Percentiles rank a stretch among this genome's conserved stretches.
phyloP scores from a whole-genome alignment of 2,113 vertebrate species.

The Miniopterus natalensis region DNA sequence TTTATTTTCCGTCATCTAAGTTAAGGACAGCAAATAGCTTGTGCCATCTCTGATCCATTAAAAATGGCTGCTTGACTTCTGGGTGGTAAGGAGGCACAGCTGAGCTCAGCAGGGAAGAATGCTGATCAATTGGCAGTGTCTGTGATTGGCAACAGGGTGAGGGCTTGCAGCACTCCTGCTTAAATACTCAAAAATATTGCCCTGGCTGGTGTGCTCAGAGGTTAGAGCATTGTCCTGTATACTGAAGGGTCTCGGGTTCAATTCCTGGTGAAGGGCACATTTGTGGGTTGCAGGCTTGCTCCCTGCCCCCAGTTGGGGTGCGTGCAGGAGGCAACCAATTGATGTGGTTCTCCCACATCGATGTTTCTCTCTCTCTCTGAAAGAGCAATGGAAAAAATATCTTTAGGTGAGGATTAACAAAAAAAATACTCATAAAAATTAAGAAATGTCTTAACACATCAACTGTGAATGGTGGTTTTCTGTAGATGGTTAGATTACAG shows the following conservation, averaged over 20 bases:
- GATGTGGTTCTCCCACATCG: too few species aligned
- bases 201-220: too few species aligned
- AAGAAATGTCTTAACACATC: neutral
- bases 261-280: too few species aligned
- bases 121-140: neutral
- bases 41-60: neutral
- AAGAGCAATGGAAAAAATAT: too few species aligned
- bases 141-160: neutral
- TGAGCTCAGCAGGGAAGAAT: neutral
- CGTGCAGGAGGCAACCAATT: too few species aligned
- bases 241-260: too few species aligned
- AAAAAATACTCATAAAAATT: neutral
- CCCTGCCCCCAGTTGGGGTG: too few species aligned
- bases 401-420: too few species aligned
- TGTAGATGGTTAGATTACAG: neutral
- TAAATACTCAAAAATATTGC: neutral
- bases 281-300: too few species aligned
- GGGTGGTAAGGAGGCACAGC: neutral
- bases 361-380: too few species aligned
- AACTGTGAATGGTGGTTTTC: neutral
- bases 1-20: neutral
- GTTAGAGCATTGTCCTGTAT: too few species aligned
- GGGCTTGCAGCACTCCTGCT: neutral
- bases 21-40: neutral
- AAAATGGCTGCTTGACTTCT: neutral